phyloP scores from a whole-genome alignment of 2,113 vertebrate genomes.

The Gavia stellata region DNA sequence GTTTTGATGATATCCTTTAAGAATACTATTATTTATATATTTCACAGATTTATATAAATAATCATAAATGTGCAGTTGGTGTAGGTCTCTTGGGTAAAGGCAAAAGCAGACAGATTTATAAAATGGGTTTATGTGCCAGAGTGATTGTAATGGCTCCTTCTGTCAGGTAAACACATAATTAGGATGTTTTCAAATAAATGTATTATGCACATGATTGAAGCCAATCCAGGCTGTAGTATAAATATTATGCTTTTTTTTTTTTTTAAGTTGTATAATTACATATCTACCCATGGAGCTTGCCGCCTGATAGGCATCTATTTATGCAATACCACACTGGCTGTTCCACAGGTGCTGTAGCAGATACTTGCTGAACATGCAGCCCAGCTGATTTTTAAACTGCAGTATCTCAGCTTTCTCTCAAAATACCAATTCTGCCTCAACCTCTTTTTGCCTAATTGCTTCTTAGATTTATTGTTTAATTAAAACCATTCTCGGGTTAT shows the following conservation, averaged over 20 bases:
- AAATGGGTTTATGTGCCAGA: slow-evolving; percentile 35
- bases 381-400: slow-evolving; percentile 20
- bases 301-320: slow-evolving; percentile 58
- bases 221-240: slow-evolving; percentile 46
- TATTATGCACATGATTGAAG: slow-evolving; percentile 68
- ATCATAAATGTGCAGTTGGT: slow-evolving; percentile 33
- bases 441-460: slow-evolving; percentile 59
- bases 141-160: slow-evolving; percentile 60
- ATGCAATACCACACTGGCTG: slow-evolving; percentile 45
- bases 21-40: slow-evolving; percentile 16
- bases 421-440: slow-evolving; percentile 51
- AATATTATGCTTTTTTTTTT: slow-evolving; percentile 31
- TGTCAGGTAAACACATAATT: slow-evolving; percentile 67
- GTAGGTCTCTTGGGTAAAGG: slow-evolving; percentile 40
- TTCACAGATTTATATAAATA: slow-evolving; percentile 33
- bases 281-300: slow-evolving; percentile 51
- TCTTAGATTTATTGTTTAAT: slow-evolving; percentile 66
- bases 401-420: slow-evolving; percentile 53
- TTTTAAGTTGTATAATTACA: slow-evolving; percentile 50
- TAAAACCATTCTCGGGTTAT: slow-evolving; percentile 50
- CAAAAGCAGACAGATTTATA: slow-evolving; percentile 52
- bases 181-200: slow-evolving; percentile 68
- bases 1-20: slow-evolving; percentile 8
- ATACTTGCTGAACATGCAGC: slow-evolving; percentile 43
- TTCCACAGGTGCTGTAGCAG: slow-evolving; percentile 45